Base-by-base conservation (phyloP, 2,113 vertebrate genomes). In the Gobius niger region DNA sequence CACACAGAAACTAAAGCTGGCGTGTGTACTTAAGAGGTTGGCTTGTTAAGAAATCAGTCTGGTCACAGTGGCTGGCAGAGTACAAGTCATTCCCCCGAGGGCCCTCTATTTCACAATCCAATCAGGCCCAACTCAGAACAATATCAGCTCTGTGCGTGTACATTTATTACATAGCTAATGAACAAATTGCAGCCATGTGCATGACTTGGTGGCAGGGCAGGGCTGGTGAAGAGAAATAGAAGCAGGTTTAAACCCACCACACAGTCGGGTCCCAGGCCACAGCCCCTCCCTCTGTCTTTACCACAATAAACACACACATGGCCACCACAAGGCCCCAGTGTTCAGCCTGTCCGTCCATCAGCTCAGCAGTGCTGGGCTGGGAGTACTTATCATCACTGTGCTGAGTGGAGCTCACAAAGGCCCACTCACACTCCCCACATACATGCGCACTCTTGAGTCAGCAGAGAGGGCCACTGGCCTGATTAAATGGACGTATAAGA, bases 121-220 rank as follows among this genome's bases (percentile, higher is more conserved):
- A 89, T 88, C 91, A 88, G 84, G 70, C 85, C 72, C 71, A 82
- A 89, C 79, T 85, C 68, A 0, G 80, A 92, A 92, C 89, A 91
- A 91, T 92, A 90, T 90, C 89, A 89, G 85, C 81, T 85, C 85
- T 91, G 88, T 90, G 84, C 84, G 88, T 84, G 83, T 88, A 90
- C 89, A 88, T 92, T 92, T 92, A 91, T 92, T 90, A 90, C 88
- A 84, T 85, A 85, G 83, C 81, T 92, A 92, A 92, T 92, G 91
- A 92, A 90, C 85, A 92, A 92, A 93, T 92, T 92, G 91, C 85
- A 89, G 89, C 91, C 93, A 93, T 92, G 91, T 93, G 91, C 82
- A 86, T 74, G 84, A 78, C 65, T 83, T 84, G 78, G 77, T 84
- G 83, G 82, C 34, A 34, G 67, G 83, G 82, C 34, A 34, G 67